Base-by-base conservation (phyloP, 1,140 invertebrate species). In the Apis florea region DNA sequence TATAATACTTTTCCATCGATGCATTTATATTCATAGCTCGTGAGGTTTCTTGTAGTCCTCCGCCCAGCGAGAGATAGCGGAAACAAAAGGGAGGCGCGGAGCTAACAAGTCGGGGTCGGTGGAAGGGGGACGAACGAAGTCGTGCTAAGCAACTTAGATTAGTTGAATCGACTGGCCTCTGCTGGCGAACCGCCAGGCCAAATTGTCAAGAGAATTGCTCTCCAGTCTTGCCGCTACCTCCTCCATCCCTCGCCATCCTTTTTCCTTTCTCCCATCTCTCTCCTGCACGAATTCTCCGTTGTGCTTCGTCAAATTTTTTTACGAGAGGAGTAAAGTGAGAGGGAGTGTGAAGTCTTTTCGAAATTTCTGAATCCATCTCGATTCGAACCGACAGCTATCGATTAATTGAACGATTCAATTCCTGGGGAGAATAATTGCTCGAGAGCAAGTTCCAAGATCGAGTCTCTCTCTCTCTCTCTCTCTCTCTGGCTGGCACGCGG, bases 171-270 rank as follows among this genome's bases (percentile, higher is more conserved):
- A 93, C 91, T 92, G 89, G 91, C 89, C 89, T 90, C 82, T 78
- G 83, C 88, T 93, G 93, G 93, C 92, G 84, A 86, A 90, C 85
- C 90, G 90, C 93, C 92, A 93, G 91, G 83, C 89, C 90, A 93
- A 93, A 93, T 92, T 92, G 92, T 92, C 91, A 92, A 90, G 92
- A 93, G 92, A 93, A 92, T 92, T 92, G 91, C 88, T 91, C 86
- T 83, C 86, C 79, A 72, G 76, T 84, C 79, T 90, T 89, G 82
- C 87, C 74, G 73, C 73, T 84, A 74, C 84, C 85, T 81, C 83
- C 73, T 81, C 84, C 73, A 76, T 64, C 80, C 82, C 80, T 70
- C 70, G 54, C 77, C 67, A 67, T 73, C 69, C 19, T 75, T 82
- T 76, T 63, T 67, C 80, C n/a, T 79, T 85, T 84, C 82, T 70